Conservation (phyloP, 2,113 vertebrate species). For the Lynx canadensis region DNA sequence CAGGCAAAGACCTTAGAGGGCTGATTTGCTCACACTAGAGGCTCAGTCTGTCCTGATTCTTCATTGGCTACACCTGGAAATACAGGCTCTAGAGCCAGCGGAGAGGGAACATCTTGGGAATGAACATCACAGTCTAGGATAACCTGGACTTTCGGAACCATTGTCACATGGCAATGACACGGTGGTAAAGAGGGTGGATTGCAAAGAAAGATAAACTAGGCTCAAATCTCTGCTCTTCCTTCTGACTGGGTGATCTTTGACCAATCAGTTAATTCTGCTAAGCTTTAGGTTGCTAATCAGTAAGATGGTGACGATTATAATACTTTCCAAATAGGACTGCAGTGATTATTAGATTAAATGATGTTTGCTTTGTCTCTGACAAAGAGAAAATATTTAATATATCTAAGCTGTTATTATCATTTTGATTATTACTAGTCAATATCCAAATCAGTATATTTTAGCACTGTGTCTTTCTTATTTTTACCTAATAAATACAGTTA, state of each 20-base stretch:
- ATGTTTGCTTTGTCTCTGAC: not conserved
- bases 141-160: not conserved
- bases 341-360: not conserved
- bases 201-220: not conserved
- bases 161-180: accelerated
- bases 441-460: not conserved
- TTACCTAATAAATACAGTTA: not conserved
- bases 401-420: not conserved
- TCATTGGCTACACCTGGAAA: not conserved
- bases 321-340: not conserved
- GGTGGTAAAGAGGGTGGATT: not conserved
- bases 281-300: not conserved
- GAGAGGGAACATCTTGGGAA: not conserved
- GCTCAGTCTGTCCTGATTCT: not conserved
- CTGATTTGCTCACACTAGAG: not conserved
- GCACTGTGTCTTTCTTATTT: not conserved
- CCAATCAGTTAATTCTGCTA: not conserved
- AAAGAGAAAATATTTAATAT: not conserved
- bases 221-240: not conserved
- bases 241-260: not conserved
- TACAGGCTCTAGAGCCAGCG: not conserved
- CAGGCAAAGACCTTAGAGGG: not conserved
- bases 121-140: not conserved
- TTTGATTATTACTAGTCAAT: not conserved
- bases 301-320: not conserved